A percentile compares a stretch with the other conserved stretches of the same genome.
Conservation (phyloP, 2,113 vertebrate species). For the Phylloscopus whistleri region DNA sequence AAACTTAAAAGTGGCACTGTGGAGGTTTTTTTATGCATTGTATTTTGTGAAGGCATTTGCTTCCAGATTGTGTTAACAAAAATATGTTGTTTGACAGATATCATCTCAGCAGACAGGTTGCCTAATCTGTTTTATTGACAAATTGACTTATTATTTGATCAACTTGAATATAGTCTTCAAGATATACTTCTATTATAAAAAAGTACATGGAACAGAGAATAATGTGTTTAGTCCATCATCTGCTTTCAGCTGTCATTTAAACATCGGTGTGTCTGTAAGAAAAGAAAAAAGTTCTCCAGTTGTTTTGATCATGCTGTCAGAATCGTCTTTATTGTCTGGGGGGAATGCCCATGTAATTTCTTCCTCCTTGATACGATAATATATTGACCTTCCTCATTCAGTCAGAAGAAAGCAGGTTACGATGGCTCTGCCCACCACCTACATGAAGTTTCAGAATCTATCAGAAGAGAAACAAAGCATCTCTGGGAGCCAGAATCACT, state of each 20-base stretch:
- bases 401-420: constrained; percentile 68
- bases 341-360: constrained; percentile 66
- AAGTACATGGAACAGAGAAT: constrained; percentile 65
- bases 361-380: constrained; percentile 72
- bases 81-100: constrained; percentile 65
- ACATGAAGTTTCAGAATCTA: constrained; percentile 64
- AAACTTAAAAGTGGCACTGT: neutral
- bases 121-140: constrained; percentile 72
- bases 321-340: constrained; percentile 67
- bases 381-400: constrained; percentile 73
- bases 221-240: constrained; percentile 75
- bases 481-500: constrained; percentile 56
- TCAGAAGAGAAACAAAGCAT: constrained; percentile 68
- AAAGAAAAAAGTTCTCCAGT: constrained; percentile 68
- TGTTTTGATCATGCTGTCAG: constrained; percentile 78
- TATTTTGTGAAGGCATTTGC: constrained; percentile 21
- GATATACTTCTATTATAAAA: constrained; percentile 62
- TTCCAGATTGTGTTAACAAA: constrained; percentile 56
- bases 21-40: neutral
- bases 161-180: constrained; percentile 74
- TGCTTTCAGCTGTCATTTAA: constrained; percentile 78
- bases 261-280: constrained; percentile 58
- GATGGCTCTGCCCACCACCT: constrained; percentile 70
- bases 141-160: constrained; percentile 75
- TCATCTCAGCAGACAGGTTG: constrained; percentile 62